A percentile compares a stretch with the other conserved stretches of the same genome.
These are phyloP conservation scores for Chalcis sispes DNA, from an alignment of 2,888 invertebrate species.

Conservation along the genomic window DNA sequence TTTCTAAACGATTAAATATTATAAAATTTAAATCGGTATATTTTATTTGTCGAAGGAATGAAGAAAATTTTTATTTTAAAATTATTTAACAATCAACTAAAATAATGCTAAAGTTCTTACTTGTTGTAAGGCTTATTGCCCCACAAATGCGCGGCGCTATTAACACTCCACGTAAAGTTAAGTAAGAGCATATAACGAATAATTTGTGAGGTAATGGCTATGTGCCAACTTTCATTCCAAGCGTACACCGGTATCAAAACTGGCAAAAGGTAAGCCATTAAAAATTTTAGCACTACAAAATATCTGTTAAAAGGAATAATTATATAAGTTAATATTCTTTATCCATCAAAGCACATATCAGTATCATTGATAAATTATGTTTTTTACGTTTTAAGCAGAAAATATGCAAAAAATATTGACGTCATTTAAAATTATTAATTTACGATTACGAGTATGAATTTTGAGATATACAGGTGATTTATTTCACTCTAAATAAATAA, in stretches of 20 bases:
- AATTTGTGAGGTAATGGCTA: constrained; percentile 75
- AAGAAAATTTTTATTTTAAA: not conserved
- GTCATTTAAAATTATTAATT: too few relatives aligned
- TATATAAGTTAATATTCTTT: too few relatives aligned
- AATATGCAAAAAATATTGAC: too few relatives aligned
- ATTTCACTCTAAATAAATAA: too few relatives aligned
- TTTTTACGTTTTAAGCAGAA: too few relatives aligned
- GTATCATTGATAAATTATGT: too few relatives aligned
- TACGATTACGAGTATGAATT: too few relatives aligned
- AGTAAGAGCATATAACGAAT: constrained; percentile 77
- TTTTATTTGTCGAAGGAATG: not conserved
- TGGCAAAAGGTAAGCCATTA: constrained; percentile 72
- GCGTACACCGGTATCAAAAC: constrained; percentile 77
- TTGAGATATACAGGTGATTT: too few relatives aligned
- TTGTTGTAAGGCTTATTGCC: constrained; percentile 70
- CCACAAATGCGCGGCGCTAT: constrained; percentile 79
- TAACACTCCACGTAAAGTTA: constrained; percentile 80
- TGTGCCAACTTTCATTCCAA: constrained; percentile 78
- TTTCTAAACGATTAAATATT: constrained; percentile 18
- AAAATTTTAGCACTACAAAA: not conserved
- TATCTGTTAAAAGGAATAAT: not conserved
- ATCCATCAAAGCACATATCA: too few relatives aligned
- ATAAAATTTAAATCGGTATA: not conserved
- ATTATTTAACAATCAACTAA: not conserved
- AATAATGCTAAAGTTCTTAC: constrained; percentile 61